These are phyloP conservation scores for Scopus umbretta DNA, from an alignment of 2,113 vertebrate species.

Conservation along the genomic window DNA sequence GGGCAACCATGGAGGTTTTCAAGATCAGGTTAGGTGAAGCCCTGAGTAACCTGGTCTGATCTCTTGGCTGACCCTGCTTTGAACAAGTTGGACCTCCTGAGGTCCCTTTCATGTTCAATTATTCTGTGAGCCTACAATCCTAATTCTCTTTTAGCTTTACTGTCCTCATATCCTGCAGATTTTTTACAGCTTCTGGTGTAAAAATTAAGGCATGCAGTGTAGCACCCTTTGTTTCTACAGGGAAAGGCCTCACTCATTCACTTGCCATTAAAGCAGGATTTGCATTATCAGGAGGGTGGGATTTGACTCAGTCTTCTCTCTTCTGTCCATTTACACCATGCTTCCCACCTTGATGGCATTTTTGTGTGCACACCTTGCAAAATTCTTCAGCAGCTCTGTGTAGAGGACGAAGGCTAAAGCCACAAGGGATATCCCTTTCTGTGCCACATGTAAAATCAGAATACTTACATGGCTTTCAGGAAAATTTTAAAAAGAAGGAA, in stretches of 20 bases:
- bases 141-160: neutral
- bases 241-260: neutral
- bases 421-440: neutral
- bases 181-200: neutral
- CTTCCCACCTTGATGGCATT: neutral
- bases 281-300: neutral
- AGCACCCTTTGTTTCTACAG: neutral
- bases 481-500: neutral
- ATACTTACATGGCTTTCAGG: neutral
- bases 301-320: neutral
- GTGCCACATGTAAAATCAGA: neutral
- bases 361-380: neutral
- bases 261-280: neutral
- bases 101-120: neutral
- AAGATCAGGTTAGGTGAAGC: neutral
- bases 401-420: neutral
- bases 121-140: too few species aligned
- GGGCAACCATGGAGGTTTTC: neutral
- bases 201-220: neutral
- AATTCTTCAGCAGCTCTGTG: accelerated
- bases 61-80: neutral
- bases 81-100: neutral
- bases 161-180: neutral
- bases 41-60: neutral
- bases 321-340: neutral